Conservation (phyloP, 2,113 vertebrate species). For the Toxostoma redivivum region DNA sequence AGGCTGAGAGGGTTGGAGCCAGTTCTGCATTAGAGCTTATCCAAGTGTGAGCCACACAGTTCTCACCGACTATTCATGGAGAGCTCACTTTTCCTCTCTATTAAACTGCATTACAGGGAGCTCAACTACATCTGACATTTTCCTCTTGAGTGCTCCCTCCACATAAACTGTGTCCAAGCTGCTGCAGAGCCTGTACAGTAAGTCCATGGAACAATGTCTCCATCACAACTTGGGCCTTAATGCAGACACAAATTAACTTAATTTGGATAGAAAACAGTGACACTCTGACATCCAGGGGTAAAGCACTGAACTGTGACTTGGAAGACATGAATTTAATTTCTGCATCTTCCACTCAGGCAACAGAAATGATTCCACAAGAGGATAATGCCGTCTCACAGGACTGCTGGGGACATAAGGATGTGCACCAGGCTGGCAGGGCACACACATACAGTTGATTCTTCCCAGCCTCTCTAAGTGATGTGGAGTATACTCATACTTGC, state of each 20-base stretch:
- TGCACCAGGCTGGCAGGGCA: not conserved
- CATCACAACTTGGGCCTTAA: not conserved
- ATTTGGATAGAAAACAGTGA: not conserved
- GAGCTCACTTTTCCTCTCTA: not conserved
- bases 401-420: not conserved
- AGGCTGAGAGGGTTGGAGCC: not conserved
- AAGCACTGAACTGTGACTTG: not conserved
- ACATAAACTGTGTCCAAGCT: not conserved
- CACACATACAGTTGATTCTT: not conserved
- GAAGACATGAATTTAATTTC: not conserved
- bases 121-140: slow-evolving; percentile 1
- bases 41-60: not conserved
- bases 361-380: not conserved
- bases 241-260: not conserved
- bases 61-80: not conserved
- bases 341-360: not conserved
- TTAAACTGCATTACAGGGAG: not conserved
- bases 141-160: not conserved
- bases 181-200: not conserved
- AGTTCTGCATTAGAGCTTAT: not conserved
- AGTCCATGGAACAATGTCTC: not conserved
- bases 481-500: too few relatives aligned
- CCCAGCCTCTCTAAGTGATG: accelerated
- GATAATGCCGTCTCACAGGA: not conserved
- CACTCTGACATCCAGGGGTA: not conserved